phyloP scores from a whole-genome alignment of 2,797 vertebrate species.

The Protonibea diacanthus region DNA sequence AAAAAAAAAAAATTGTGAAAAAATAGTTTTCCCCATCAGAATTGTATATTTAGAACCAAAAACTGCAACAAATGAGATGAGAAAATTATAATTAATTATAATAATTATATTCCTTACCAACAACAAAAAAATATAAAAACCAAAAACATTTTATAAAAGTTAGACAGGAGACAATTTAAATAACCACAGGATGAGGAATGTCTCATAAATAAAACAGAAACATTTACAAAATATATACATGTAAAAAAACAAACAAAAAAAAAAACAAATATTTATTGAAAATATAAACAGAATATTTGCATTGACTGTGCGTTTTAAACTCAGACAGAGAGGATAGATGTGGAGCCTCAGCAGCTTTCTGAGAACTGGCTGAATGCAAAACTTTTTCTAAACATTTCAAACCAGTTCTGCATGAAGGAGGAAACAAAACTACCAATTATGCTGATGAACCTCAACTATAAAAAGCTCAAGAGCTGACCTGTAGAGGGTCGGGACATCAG shows the following conservation, averaged over 20 bases:
- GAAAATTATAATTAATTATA: background rate
- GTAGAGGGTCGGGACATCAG: background rate
- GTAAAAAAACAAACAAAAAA: slow-evolving; percentile 59
- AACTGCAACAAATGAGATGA: background rate
- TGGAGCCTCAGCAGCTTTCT: background rate
- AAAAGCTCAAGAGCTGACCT: background rate
- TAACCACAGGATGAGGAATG: slow-evolving; percentile 85
- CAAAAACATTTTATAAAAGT: background rate
- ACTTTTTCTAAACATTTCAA: background rate
- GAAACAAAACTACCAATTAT: background rate
- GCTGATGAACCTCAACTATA: too few species aligned
- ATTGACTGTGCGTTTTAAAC: slow-evolving; percentile 92
- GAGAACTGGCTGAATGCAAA: background rate
- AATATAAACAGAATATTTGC: slow-evolving; percentile 84
- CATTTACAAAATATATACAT: slow-evolving; percentile 50
- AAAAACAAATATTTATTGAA: slow-evolving; percentile 67
- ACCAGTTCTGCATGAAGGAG: background rate
- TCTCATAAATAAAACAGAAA: slow-evolving; percentile 86
- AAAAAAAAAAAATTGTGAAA: slow-evolving; percentile 19
- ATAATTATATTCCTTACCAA: background rate
- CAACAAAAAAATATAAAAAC: background rate
- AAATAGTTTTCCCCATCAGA: slow-evolving; percentile 23
- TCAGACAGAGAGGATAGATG: slow-evolving; percentile 58
- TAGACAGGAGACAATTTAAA: slow-evolving; percentile 70
- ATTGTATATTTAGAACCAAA: background rate